A percentile compares a stretch with the other conserved stretches of the same genome.
Evolutionary conservation across 2,113 vertebrate species (phyloP).

Genomic region (Pandion haliaetus): DNA sequence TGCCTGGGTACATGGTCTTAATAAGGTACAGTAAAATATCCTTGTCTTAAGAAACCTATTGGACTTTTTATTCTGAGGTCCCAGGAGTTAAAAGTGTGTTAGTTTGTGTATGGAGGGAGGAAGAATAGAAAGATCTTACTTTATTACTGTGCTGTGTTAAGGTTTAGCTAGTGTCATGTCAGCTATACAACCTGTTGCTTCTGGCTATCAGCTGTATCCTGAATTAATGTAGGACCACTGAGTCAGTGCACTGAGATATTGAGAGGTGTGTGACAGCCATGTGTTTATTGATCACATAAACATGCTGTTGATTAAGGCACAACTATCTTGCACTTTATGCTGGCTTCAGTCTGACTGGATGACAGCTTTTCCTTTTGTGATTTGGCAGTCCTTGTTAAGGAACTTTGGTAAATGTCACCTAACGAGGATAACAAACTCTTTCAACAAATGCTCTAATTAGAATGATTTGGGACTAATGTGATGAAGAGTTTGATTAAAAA

Average conservation of each 20-base stretch:
- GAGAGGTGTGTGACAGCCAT: neutral
- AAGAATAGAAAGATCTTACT: neutral
- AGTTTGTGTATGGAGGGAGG: neutral
- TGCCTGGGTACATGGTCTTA: constrained; percentile 81
- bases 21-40: constrained; percentile 73
- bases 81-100: neutral
- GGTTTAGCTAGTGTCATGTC: neutral
- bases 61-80: neutral
- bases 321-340: neutral
- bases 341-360: neutral
- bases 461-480: neutral
- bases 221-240: neutral
- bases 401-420: neutral
- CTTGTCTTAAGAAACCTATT: neutral
- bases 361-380: neutral
- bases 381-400: neutral
- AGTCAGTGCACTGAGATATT: neutral
- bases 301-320: neutral
- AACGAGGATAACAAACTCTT: neutral
- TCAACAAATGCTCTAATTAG: neutral
- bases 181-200: neutral
- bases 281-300: neutral
- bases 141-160: neutral
- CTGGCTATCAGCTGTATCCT: neutral
- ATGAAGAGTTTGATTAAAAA: neutral